Conservation (phyloP, 2,113 vertebrate species). For the Nesoenas mayeri region DNA sequence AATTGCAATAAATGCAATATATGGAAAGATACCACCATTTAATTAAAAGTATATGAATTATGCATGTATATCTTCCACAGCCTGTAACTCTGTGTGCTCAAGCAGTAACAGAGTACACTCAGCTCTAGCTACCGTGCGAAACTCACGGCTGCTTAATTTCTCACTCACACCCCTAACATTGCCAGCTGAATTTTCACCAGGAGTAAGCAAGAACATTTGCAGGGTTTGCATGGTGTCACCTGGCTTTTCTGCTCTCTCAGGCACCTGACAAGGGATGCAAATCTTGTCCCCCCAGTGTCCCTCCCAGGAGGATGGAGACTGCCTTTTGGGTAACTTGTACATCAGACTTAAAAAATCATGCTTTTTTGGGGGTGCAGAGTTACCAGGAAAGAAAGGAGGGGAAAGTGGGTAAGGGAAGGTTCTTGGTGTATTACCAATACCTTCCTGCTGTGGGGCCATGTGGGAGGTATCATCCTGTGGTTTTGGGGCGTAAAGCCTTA, state of each 20-base stretch:
- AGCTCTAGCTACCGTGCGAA: neutral
- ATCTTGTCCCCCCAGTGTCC: neutral
- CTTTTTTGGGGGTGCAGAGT: neutral
- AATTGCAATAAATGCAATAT: slow-evolving; percentile 5
- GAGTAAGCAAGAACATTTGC: neutral
- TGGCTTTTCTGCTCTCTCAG: neutral
- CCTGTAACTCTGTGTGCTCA: neutral
- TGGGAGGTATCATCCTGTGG: neutral
- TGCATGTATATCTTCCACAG: neutral
- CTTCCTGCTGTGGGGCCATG: fast-evolving
- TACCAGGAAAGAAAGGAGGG: neutral
- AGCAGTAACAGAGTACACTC: neutral
- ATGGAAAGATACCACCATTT: neutral
- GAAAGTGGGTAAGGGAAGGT: too few species aligned
- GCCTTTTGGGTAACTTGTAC: neutral
- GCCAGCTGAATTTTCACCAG: neutral
- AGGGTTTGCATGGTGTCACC: neutral
- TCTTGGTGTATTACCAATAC: neutral
- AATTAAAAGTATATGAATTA: slow-evolving; percentile 48
- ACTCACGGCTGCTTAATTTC: neutral
- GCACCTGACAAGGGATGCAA: fast-evolving
- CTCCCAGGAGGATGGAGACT: neutral
- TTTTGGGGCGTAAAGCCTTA: neutral
- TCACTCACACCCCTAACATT: neutral
- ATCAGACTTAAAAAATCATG: neutral